Evolutionary conservation across 1,140 invertebrate genomes (phyloP), one percentile per base, ranked within the genome.

Genomic region (Lucilia cuprina): DNA sequence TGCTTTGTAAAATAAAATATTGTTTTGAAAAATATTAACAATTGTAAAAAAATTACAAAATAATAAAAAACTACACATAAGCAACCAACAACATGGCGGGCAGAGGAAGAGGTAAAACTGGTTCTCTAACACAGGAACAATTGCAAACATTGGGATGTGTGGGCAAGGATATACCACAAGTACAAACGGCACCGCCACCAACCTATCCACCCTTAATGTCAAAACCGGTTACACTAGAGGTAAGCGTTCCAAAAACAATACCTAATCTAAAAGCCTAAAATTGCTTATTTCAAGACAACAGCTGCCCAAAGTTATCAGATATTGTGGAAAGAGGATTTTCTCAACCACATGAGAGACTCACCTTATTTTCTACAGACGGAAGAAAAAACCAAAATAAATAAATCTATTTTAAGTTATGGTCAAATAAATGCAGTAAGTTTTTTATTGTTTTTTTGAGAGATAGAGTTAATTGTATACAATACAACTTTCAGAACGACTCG

Each of bases 81-180:
- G 2, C 19, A 70, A 10, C 1, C 19, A 70, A n/a, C 17, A 88
- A 21, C 12, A 91, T 91, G 88, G 88, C 88, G 75, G 91, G 92
- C 30, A 86, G 92, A 65, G 91, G 92, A 87, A 90, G 93, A 78
- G 92, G 92, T 41, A 92, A 93, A 84, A 91, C 93, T 86, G 93
- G 93, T 86, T 93, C 94, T 0, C 93, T 95, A 82, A 94, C 92
- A 77, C 91, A 92, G 2, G 95, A 96, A 86, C 93, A 94, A 84
- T 88, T 94, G 75, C 90, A 88, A 84, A 85, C 87, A 60, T 85
- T 94, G n/a, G 94, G 94, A 2, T 92, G 94, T 83, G 89, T 92
- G 2, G 92, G 92, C 83, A 93, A 93, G 83, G 95, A 96, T 86
- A 87, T 92, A 30, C 86, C 94, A 19, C 93, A 94, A 25, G 92